A percentile compares a stretch with the other conserved stretches of the same genome.
Evolutionary conservation across 2,888 invertebrate species (phyloP).

Genomic region (Anthophora plumipes): DNA sequence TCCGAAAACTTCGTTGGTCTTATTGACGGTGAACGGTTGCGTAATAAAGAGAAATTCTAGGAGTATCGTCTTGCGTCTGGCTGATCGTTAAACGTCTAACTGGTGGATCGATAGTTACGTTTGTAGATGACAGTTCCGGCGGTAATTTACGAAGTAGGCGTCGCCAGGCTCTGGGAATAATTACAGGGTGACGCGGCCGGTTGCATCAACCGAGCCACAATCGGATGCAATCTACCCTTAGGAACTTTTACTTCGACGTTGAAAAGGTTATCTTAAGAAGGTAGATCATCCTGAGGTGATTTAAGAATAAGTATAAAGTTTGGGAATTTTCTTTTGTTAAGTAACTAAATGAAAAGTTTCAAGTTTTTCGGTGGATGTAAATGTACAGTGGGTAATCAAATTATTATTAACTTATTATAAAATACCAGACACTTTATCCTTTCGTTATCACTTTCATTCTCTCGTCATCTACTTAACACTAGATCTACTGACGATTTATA

Average conservation of each 20-base stretch:
- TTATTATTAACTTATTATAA: no score
- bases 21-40: neutral
- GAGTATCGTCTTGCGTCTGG: neutral
- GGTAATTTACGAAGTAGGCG: conserved; percentile 65
- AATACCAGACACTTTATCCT: no score
- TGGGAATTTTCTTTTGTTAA: no score
- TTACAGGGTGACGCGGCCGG: conserved; percentile 42
- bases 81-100: conserved; percentile 40
- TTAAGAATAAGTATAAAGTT: no score
- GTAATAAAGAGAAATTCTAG: neutral
- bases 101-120: conserved; percentile 51
- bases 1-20: no score
- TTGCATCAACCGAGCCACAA: conserved; percentile 24
- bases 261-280: neutral
- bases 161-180: conserved; percentile 52
- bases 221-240: conserved; percentile 31
- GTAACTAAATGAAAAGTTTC: no score
- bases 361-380: no score
- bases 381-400: no score
- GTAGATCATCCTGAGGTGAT: no score
- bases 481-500: no score
- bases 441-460: no score
- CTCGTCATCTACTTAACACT: no score
- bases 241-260: conserved; percentile 13
- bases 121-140: conserved; percentile 44